Evolutionary conservation across 2,113 vertebrate species (phyloP), one percentile per base, ranked within the genome.

Genomic region (Todiramphus chloris): DNA sequence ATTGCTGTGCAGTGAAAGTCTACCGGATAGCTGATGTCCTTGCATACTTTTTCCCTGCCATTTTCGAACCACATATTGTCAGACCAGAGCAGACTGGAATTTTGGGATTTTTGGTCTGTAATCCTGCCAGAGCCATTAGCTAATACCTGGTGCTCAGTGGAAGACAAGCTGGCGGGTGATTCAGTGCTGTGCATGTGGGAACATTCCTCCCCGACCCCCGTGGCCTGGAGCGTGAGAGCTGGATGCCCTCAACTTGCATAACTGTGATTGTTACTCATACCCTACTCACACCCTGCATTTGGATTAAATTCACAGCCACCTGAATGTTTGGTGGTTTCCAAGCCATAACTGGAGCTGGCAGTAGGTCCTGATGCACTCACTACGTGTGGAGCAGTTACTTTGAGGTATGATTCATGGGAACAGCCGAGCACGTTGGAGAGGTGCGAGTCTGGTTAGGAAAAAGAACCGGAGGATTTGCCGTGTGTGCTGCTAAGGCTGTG

Each of bases 221-320:
- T 48, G 77, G 93, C 16, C 59, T 73, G 74, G 70, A 92, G 76
- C 11, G 1, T 62, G 76, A 86, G 81, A 66, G 58, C 81, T 83
- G 76, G 46, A 9, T 46, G 67, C 84, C 58, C 72, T 72, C 39
- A 46, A 30, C 67, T 83, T 59, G 23, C 87, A 37, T n/a, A 75
- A 64, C 77, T 60, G 63, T 3, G 0, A 0, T 6, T 5, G 53
- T 21, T 90, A 48, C 93, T 93, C 90, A 89, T 41, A 58, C 69
- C 5, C 17, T 0, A 4, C 73, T 83, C 94, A 11, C 1, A 41
- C 58, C 72, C 73, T 1, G 0, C 1, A 4, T 18, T 7, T 2
- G 10, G 35, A 16, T 21, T 67, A 51, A 20, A 6, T 35, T 83
- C 23, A 10, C 0, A 16, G 18, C 79, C 79, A 90, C 73, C 83